Percentiles rank a stretch among this genome's conserved stretches.
Evolutionary conservation across 2,797 vertebrate species (phyloP).

Genomic region (Taenioides sp.): DNA sequence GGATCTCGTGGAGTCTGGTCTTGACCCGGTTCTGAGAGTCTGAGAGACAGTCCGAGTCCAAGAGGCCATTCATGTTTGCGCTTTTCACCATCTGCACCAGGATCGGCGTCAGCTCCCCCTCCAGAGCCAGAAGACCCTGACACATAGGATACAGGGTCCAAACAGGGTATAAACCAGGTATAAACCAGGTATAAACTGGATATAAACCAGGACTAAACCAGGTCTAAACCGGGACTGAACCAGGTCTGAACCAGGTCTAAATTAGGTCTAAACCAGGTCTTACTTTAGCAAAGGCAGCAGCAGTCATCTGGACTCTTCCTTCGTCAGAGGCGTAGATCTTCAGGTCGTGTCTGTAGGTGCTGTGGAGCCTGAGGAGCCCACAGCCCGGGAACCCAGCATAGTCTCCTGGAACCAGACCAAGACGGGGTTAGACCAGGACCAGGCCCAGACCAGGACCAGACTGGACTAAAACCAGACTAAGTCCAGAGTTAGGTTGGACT

Average conservation of each 20-base stretch:
- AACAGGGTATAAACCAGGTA: not conserved
- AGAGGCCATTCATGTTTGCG: slow-evolving; percentile 98
- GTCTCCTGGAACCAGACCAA: slow-evolving; percentile 79
- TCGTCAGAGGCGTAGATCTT: slow-evolving; percentile 99
- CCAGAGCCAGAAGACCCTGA: slow-evolving; percentile 95
- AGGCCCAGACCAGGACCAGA: not conserved
- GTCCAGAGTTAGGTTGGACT: too few species aligned
- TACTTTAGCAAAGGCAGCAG: slow-evolving; percentile 97
- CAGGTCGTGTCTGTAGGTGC: slow-evolving; percentile 96
- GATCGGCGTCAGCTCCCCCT: slow-evolving; percentile 97
- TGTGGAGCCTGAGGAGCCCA: slow-evolving; percentile 93
- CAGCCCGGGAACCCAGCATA: slow-evolving; percentile 98
- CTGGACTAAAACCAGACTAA: not conserved
- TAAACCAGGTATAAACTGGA: not conserved
- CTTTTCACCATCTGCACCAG: slow-evolving; percentile 99
- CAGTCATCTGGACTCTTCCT: slow-evolving; percentile 98
- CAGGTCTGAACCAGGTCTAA: not conserved
- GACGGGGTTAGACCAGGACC: not conserved
- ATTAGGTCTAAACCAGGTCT: not conserved
- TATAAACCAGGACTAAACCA: not conserved
- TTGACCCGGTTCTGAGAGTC: slow-evolving; percentile 96
- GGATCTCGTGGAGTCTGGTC: slow-evolving; percentile 90
- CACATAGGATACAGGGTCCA: slow-evolving; percentile 3
- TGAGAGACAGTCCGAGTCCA: slow-evolving; percentile 94
- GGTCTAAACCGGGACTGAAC: not conserved